A percentile compares a stretch with the other conserved stretches of the same genome.
These are phyloP conservation scores for Nannoperca australis DNA, from an alignment of 2,797 vertebrate genomes.

Conservation along the genomic window DNA sequence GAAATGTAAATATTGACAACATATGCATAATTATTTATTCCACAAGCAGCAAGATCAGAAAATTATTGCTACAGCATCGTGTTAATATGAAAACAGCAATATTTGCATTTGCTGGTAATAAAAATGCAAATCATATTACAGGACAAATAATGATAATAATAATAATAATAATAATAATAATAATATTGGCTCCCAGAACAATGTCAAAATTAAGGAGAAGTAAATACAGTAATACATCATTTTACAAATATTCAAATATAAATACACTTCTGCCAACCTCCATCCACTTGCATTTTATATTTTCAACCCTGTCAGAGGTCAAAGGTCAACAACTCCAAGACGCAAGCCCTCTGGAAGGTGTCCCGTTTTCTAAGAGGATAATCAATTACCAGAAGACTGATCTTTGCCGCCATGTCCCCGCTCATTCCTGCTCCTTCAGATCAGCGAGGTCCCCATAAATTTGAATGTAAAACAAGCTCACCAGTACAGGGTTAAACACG, in stretches of 20 bases:
- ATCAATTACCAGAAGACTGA: constrained; percentile 88
- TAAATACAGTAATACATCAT: constrained; percentile 61
- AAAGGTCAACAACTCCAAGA: constrained; percentile 70
- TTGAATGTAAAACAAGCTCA: constrained; percentile 86
- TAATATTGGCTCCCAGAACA: background rate
- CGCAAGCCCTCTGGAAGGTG: constrained; percentile 53
- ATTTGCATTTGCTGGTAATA: constrained; percentile 68
- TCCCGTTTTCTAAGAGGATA: constrained; percentile 81
- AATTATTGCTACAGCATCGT: constrained; percentile 68
- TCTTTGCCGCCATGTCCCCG: constrained; percentile 71
- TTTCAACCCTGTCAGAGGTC: constrained; percentile 42
- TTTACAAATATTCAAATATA: constrained; percentile 62
- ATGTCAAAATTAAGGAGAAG: background rate
- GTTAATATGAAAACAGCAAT: constrained; percentile 68
- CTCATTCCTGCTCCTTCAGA: constrained; percentile 83
- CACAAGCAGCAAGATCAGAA: constrained; percentile 75
- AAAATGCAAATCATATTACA: constrained; percentile 70
- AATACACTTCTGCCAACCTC: background rate
- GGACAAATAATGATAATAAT: constrained; percentile 35
- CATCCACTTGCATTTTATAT: constrained; percentile 27
- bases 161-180: constrained; percentile 39
- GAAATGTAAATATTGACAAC: constrained; percentile 86
- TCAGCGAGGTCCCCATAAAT: constrained; percentile 83
- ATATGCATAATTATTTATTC: constrained; percentile 81
- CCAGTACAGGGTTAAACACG: constrained; percentile 80